A percentile compares a stretch with the other conserved stretches of the same genome.
phyloP scores from a whole-genome alignment of 2,113 vertebrate species.

The Phasianus colchicus region DNA sequence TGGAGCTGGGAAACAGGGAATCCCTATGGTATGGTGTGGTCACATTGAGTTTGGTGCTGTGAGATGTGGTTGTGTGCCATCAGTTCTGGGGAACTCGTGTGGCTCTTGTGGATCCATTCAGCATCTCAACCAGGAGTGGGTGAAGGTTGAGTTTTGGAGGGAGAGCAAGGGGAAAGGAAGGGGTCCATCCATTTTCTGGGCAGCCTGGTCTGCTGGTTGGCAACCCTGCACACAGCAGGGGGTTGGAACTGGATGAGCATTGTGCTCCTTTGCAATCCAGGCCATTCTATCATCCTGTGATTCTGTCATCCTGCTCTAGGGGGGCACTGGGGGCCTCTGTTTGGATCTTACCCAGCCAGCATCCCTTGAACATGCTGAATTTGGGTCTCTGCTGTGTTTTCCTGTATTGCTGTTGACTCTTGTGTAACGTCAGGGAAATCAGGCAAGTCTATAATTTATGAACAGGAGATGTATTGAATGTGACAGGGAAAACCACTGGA shows the following conservation, averaged over 20 bases:
- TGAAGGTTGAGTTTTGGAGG: neutral
- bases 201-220: too few species aligned
- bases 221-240: too few species aligned
- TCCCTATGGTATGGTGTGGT: neutral
- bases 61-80: neutral
- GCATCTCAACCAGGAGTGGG: neutral
- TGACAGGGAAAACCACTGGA: constrained; percentile 16
- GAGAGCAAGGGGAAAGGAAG: neutral
- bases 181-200: neutral
- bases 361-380: neutral
- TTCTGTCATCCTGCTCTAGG: neutral
- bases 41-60: accelerated
- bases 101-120: neutral
- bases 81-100: accelerated
- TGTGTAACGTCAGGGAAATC: neutral
- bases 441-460: constrained; percentile 15
- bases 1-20: neutral
- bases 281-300: too few species aligned
- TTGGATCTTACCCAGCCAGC: neutral
- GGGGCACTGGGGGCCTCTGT: neutral
- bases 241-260: too few species aligned
- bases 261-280: too few species aligned
- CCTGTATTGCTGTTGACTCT: neutral
- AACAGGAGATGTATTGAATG: neutral
- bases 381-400: neutral